Percentiles rank a stretch among this genome's conserved stretches.
Evolutionary conservation across 2,113 vertebrate species (phyloP).

Genomic region (Melanerpes aurifrons): DNA sequence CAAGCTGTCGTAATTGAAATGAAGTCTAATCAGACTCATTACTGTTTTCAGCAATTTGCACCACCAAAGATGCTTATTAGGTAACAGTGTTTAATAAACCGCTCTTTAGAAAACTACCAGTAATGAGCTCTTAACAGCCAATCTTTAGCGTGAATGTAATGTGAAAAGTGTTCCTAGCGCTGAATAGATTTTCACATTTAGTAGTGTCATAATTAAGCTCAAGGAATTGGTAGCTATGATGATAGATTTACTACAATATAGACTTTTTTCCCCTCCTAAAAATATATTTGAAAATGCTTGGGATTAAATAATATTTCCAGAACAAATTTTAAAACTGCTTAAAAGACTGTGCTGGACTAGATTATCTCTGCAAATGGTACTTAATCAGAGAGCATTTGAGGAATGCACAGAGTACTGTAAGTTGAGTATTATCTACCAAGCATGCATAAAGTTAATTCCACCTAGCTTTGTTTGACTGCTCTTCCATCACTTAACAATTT

Average conservation of each 20-base stretch:
- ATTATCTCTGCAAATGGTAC: slow-evolving; percentile 38
- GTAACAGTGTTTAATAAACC: slow-evolving; percentile 99
- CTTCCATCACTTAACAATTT: slow-evolving; percentile 47
- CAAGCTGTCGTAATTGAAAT: slow-evolving; percentile 98
- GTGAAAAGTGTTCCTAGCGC: slow-evolving; percentile 90
- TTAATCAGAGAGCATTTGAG: slow-evolving; percentile 38
- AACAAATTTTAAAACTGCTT: slow-evolving; percentile 55
- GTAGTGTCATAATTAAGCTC: slow-evolving; percentile 97
- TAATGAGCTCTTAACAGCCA: slow-evolving; percentile 99
- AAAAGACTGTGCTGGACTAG: slow-evolving; percentile 5
- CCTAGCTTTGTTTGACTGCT: slow-evolving; percentile 50
- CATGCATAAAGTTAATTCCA: slow-evolving; percentile 20
- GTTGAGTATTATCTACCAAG: not conserved
- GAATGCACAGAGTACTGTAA: not conserved
- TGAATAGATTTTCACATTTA: slow-evolving; percentile 93
- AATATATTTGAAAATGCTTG: slow-evolving; percentile 61
- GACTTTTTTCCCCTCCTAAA: slow-evolving; percentile 37
- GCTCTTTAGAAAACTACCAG: slow-evolving; percentile 98
- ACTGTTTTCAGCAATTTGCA: slow-evolving; percentile 99
- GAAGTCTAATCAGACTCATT: slow-evolving; percentile 99
- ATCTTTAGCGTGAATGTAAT: slow-evolving; percentile 93
- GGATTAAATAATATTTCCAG: slow-evolving; percentile 46
- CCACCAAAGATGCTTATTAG: slow-evolving; percentile 99
- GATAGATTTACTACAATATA: slow-evolving; percentile 78
- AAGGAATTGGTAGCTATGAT: slow-evolving; percentile 83